Base-by-base conservation (phyloP, 2,797 vertebrate genomes). In the Labeo calbasu region DNA sequence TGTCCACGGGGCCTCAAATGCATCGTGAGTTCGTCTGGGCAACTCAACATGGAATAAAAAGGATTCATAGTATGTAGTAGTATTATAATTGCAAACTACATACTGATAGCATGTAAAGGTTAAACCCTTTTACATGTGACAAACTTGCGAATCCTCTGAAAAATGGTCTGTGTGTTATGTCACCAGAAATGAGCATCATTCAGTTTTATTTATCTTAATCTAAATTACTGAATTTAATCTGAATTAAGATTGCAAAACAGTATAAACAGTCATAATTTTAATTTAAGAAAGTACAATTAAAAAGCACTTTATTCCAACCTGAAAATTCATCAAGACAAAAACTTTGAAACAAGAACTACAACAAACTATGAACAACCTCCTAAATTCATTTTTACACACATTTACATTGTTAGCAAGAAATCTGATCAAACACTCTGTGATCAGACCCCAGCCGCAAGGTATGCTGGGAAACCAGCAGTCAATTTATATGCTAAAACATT, bases 1-100 rank as follows among this genome's bases (percentile, higher is more conserved):
- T 73, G 69, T 19, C 65, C 10, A 70, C 65, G 6, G 69, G 36
- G 25, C 40, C 57, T 13, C 40, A 76, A 84, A 66, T 53, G 3
- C 40, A 23, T 63, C 1, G 2, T 48, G 2, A 23, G 57, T 40
- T 73, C 65, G 13, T 63, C 2, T n/a, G 25, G 70, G 13, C 0
- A 2, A 8, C 50, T n/a, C 7, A 63, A 23, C 21, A 8, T 15
- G 19, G 15, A 59, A 10, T 77, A 36, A 21, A n/a, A 81, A 48
- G 21, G 15, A 55, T 14, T 40, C 0, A 0, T 17, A 23, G 14
- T 15, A 19, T 32, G 53, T 61, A 14, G n/a, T 13, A 46, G 43
- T 46, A 46, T 46, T 46, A 21, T 32, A 53, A 21, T 51, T 51
- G 9, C 8, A 10, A 32, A 72, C 5, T 32, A 32, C 25, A 53